A percentile compares a stretch with the other conserved stretches of the same genome.
Evolutionary conservation across 2,797 vertebrate species (phyloP).

Genomic region (Heliangelus exortis): DNA sequence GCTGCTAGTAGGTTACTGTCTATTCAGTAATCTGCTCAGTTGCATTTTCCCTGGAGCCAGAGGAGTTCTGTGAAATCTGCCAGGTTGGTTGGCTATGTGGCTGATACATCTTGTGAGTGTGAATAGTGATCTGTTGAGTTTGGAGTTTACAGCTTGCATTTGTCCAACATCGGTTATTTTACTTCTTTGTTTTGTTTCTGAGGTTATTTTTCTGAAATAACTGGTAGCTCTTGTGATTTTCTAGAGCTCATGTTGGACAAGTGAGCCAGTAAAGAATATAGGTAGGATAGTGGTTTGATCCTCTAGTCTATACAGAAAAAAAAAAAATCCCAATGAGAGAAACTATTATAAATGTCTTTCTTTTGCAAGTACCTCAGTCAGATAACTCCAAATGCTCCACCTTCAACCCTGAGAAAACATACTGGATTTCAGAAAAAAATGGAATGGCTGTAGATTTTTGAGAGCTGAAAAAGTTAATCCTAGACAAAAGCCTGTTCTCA

Average conservation of each 20-base stretch:
- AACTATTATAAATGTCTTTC: neutral
- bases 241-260: neutral
- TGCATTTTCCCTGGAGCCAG: neutral
- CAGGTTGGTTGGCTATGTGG: neutral
- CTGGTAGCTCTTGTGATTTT: neutral
- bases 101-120: neutral
- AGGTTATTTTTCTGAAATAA: neutral
- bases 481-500: neutral
- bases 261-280: neutral
- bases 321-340: neutral
- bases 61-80: rapidly evolving
- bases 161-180: rapidly evolving
- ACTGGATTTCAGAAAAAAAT: neutral
- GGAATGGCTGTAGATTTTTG: neutral
- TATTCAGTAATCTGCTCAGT: neutral
- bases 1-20: neutral
- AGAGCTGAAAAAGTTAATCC: neutral
- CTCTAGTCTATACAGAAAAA: neutral
- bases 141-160: neutral
- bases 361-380: neutral
- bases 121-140: neutral
- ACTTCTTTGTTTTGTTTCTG: neutral
- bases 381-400: neutral
- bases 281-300: neutral
- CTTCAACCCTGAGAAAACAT: neutral